Base-by-base conservation (phyloP, 2,113 vertebrate species). In the Spea multiplicata region DNA sequence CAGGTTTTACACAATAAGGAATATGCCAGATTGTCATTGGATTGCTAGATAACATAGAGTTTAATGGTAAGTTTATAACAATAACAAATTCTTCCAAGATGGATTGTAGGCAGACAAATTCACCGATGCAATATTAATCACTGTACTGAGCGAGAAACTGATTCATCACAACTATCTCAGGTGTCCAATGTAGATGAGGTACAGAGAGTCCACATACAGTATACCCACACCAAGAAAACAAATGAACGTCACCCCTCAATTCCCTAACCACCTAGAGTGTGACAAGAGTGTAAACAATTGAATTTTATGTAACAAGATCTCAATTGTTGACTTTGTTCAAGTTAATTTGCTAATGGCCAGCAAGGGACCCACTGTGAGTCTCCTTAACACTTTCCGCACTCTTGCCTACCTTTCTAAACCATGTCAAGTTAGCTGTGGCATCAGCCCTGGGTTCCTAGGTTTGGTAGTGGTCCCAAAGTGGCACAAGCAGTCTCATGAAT, bases 1-100 rank as follows among this genome's bases (percentile, higher is more conserved):
- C 61, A 30, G 5, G 44, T 12, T 30, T 4, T 47, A 47, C 13
- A 44, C 55, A 44, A 50, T 30, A 7, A 48, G 44, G 64, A 67
- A 70, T 73, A 53, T 66, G 76, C 61, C 50, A 57, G 30, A 57
- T 79, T 62, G 67, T 70, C 70, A 73, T 45, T 53, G 4, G 4
- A 45, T 13, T 16, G 9, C 46, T 66, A 50, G 72, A 12, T 13
- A 71, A 66, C 70, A 79, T 5, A 8, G 48, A 66, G 70, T 9
- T 67, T 12, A 66, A 65, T 73, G 61, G 61, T 66, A 57, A 5
- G 57, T 53, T 44, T 9, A 61, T 67, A 13, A 53, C 49, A 57
- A 61, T 67, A 13, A 53, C 49, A 57, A 57, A 9, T 68, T 10
- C 48, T 68, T 16, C 9, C 49, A 64, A 46, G 49, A 8, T n/a